Conservation (phyloP, 2,888 invertebrate genomes). For the Diarsia mendica region DNA sequence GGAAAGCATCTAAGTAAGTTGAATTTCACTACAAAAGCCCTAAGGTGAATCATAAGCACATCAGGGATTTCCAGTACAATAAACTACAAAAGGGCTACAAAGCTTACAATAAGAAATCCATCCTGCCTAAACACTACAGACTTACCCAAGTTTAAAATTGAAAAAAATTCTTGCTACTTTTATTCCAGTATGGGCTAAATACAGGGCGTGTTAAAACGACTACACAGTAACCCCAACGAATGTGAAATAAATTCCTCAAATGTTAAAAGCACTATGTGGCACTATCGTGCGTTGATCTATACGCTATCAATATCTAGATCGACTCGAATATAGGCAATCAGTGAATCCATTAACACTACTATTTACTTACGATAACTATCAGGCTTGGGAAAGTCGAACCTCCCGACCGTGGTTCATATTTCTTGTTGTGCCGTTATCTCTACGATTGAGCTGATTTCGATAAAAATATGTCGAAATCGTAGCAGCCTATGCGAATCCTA, state of each 20-base stretch:
- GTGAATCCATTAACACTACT: constrained; percentile 34
- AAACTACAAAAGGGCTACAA: neutral
- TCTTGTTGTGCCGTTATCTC: neutral
- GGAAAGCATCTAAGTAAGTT: neutral
- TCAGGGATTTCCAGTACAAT: neutral
- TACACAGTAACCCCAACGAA: constrained; percentile 5
- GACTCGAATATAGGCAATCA: constrained; percentile 15
- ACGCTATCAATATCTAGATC: constrained; percentile 46
- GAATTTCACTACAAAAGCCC: neutral
- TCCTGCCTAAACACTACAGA: no score
- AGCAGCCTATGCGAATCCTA: neutral
- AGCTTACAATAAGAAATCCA: neutral
- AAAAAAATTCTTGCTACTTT: neutral
- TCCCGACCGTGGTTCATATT: neutral
- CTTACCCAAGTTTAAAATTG: neutral
- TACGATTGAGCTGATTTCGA: neutral
- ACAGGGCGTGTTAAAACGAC: neutral
- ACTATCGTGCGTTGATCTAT: constrained; percentile 33
- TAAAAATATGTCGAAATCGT: neutral
- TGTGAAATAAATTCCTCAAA: constrained; percentile 14
- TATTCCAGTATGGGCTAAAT: neutral
- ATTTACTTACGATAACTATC: constrained; percentile 31
- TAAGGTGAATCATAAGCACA: neutral
- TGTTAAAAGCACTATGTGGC: constrained; percentile 26
- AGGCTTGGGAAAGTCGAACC: constrained; percentile 19